Percentiles rank a stretch among this genome's conserved stretches.
Conservation (phyloP, 2,797 vertebrate genomes). For the Steatocranus sp. region DNA sequence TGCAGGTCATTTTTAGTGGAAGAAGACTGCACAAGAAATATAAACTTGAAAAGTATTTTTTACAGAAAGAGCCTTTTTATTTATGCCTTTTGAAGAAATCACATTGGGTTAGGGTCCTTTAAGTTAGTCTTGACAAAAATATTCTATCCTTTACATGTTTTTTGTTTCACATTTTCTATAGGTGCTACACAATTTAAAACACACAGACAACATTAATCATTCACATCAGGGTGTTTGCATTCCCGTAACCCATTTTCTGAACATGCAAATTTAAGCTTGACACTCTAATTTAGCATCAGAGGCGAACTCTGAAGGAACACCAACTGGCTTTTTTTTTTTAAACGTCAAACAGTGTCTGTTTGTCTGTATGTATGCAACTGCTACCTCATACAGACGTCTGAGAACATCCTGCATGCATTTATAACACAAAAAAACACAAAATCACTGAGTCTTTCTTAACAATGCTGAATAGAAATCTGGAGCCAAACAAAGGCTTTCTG, state of each 20-base stretch:
- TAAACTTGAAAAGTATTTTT: neutral
- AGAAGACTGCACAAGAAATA: neutral
- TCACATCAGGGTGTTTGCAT: constrained; percentile 40
- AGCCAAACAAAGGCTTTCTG: constrained; percentile 46
- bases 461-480: constrained; percentile 33
- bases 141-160: constrained; percentile 4
- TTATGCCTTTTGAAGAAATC: constrained; percentile 26
- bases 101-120: constrained; percentile 19
- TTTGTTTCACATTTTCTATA: neutral
- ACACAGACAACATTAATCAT: constrained; percentile 40
- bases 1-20: neutral
- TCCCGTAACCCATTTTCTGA: constrained; percentile 19
- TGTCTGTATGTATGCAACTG: neutral
- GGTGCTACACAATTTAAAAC: constrained; percentile 37
- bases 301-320: neutral
- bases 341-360: neutral
- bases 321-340: neutral
- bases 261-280: constrained; percentile 34
- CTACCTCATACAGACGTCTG: neutral
- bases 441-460: constrained; percentile 1
- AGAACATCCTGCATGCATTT: constrained; percentile 30
- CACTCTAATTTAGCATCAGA: neutral
- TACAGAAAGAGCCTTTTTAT: constrained; percentile 49
- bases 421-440: constrained; percentile 3
- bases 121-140: constrained; percentile 62